phyloP scores from a whole-genome alignment of 2,797 vertebrate genomes.

The Galago senegalensis region DNA sequence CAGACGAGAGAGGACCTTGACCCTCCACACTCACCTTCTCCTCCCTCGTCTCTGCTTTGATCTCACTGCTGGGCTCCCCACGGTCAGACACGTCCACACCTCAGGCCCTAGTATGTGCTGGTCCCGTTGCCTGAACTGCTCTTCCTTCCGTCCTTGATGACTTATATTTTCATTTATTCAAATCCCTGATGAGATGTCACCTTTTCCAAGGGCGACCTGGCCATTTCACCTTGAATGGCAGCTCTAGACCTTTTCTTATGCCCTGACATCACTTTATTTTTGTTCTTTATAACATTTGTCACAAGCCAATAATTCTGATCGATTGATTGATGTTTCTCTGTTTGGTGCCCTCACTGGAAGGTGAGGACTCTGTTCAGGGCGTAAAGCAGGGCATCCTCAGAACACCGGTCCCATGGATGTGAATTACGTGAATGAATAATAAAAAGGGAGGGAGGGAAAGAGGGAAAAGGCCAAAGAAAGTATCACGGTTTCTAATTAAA shows the following conservation, averaged over 20 bases:
- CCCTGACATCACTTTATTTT: neutral
- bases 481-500: neutral
- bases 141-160: neutral
- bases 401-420: neutral
- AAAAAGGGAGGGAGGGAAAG: neutral
- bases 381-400: neutral
- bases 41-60: neutral
- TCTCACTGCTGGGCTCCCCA: neutral
- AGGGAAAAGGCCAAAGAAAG: neutral
- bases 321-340: neutral
- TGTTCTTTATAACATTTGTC: neutral
- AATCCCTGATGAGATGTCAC: neutral
- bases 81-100: neutral
- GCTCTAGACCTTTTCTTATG: neutral
- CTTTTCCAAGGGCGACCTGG: neutral
- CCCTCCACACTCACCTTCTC: neutral
- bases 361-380: neutral
- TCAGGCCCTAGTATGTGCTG: accelerated
- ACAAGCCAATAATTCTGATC: neutral
- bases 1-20: no score
- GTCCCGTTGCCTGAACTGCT: neutral
- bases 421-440: neutral
- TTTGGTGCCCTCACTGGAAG: neutral
- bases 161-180: neutral
- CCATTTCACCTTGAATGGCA: neutral